These are phyloP conservation scores for Andrena flavipes DNA, from an alignment of 2,888 invertebrate genomes.

Conservation along the genomic window DNA sequence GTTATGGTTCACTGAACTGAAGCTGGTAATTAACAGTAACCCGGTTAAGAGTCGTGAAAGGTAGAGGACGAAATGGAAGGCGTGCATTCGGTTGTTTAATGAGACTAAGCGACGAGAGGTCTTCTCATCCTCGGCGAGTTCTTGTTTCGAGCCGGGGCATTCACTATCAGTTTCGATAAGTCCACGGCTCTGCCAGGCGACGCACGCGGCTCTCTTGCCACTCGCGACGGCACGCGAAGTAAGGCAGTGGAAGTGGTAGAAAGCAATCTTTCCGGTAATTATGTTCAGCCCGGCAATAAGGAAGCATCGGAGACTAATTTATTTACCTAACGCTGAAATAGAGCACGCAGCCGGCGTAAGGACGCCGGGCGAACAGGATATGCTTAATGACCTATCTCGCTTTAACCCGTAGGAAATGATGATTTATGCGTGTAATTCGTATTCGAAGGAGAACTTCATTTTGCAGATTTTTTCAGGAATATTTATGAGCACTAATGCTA, in stretches of 20 bases:
- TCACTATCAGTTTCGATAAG: slow-evolving; percentile 17
- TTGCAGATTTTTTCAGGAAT: slow-evolving; percentile 8
- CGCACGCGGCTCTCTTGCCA: neutral
- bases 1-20: slow-evolving; percentile 35
- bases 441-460: slow-evolving; percentile 27
- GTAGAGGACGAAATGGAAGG: slow-evolving; percentile 43
- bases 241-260: neutral
- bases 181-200: slow-evolving; percentile 3
- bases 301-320: slow-evolving; percentile 12
- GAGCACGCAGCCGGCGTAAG: neutral
- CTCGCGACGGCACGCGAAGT: neutral
- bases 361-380: neutral
- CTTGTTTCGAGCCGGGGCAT: slow-evolving; percentile 3
- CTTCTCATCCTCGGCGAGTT: neutral
- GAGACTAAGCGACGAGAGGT: slow-evolving; percentile 29
- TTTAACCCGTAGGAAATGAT: slow-evolving; percentile 19
- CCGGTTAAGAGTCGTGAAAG: slow-evolving; percentile 49
- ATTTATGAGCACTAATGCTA: slow-evolving; percentile 28
- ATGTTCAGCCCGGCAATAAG: slow-evolving; percentile 4
- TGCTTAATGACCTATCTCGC: slow-evolving; percentile 16
- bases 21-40: slow-evolving; percentile 61
- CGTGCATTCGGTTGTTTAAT: slow-evolving; percentile 57
- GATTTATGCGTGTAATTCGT: slow-evolving; percentile 15
- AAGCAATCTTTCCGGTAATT: neutral
- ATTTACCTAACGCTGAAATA: slow-evolving; percentile 8